Percentiles rank a stretch among this genome's conserved stretches.
Conservation (phyloP, 1,140 invertebrate genomes). For the Meteorus sp. region DNA sequence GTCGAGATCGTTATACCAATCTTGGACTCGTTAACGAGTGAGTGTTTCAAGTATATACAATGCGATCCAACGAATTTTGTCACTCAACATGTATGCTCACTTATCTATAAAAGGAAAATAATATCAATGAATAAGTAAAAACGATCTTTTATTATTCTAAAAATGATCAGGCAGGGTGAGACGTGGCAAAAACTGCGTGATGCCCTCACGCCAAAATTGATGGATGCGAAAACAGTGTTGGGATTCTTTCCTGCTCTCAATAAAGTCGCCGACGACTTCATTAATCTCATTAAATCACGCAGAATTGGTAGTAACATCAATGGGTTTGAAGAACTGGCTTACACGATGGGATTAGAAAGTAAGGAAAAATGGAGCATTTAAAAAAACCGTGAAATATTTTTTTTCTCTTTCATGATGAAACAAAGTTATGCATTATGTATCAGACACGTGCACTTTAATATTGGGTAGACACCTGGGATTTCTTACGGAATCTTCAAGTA, state of each 20-base stretch:
- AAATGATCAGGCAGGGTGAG: slow-evolving; percentile 71
- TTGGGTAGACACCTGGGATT: slow-evolving; percentile 79
- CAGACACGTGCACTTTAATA: slow-evolving; percentile 75
- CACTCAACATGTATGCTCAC: background rate
- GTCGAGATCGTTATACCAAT: slow-evolving; percentile 77
- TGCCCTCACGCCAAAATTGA: slow-evolving; percentile 75
- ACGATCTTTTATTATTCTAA: slow-evolving; percentile 4
- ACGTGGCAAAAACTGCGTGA: slow-evolving; percentile 77
- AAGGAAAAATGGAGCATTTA: slow-evolving; percentile 39
- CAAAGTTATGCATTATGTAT: too few relatives aligned
- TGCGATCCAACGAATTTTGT: background rate
- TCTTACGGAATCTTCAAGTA: slow-evolving; percentile 63
- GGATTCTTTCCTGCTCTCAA: slow-evolving; percentile 78
- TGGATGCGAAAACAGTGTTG: slow-evolving; percentile 74
- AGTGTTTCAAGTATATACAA: slow-evolving; percentile 45
- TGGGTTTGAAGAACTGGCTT: slow-evolving; percentile 73
- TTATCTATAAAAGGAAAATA: slow-evolving; percentile 2
- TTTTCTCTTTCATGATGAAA: too few relatives aligned
- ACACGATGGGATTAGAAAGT: slow-evolving; percentile 80
- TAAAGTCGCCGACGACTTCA: slow-evolving; percentile 77
- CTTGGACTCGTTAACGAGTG: slow-evolving; percentile 81
- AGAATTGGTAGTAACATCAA: slow-evolving; percentile 50
- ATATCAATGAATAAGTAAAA: slow-evolving; percentile 17
- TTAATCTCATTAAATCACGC: slow-evolving; percentile 65
- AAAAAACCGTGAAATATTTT: background rate